These are phyloP conservation scores for Asbolus verrucosus DNA, from an alignment of 1,140 invertebrate genomes.

Conservation along the genomic window DNA sequence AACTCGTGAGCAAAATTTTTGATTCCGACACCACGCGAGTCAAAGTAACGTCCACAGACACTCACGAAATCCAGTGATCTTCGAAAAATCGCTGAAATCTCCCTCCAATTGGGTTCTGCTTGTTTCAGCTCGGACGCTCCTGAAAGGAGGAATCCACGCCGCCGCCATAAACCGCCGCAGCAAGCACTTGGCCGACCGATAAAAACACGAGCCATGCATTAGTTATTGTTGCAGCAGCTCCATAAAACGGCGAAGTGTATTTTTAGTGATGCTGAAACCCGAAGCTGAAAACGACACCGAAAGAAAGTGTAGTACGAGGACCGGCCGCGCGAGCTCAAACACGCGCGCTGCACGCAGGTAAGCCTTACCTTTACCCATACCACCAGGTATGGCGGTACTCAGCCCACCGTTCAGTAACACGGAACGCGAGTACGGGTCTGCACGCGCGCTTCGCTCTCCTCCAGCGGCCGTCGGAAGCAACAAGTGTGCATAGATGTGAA, in stretches of 20 bases:
- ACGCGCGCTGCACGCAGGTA: conserved; percentile 46
- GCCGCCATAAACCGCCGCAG: too few species aligned
- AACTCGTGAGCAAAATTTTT: too few species aligned
- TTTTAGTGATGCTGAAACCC: conserved; percentile 32
- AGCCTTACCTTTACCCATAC: conserved; percentile 45
- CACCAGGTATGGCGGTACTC: conserved; percentile 53
- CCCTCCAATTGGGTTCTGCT: too few species aligned
- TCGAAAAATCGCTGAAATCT: too few species aligned
- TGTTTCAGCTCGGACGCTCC: too few species aligned
- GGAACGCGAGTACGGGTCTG: conserved; percentile 48
- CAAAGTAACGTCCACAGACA: too few species aligned
- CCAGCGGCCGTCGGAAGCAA: conserved; percentile 44
- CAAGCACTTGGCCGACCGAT: background rate
- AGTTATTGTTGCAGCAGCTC: conserved; percentile 25
- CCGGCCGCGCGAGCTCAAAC: conserved; percentile 19
- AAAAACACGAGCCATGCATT: conserved; percentile 26
- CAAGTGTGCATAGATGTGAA: conserved; percentile 48
- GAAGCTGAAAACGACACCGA: conserved; percentile 33
- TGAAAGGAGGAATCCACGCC: too few species aligned
- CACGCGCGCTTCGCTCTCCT: conserved; percentile 30
- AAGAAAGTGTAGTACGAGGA: conserved; percentile 21
- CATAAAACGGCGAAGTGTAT: conserved; percentile 28
- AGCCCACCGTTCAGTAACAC: conserved; percentile 50
- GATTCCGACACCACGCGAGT: too few species aligned
- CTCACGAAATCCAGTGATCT: too few species aligned